Evolutionary conservation across 1,140 invertebrate species (phyloP).

Genomic region (Heliconius hermathena): DNA sequence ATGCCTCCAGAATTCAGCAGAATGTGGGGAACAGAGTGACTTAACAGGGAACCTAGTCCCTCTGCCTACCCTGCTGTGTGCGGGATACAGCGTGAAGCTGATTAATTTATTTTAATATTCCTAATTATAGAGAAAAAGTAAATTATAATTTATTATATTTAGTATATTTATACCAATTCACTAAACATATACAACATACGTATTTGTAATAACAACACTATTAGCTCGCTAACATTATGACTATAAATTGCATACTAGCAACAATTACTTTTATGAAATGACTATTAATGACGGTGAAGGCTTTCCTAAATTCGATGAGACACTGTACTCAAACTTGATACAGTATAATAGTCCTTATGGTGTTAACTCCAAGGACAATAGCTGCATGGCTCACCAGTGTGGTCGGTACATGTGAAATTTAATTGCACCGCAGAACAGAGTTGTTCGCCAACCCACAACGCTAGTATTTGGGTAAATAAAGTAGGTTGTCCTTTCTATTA

Average conservation of each 20-base stretch:
- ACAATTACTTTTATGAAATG: slow-evolving; percentile 22
- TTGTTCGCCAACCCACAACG: slow-evolving; percentile 37
- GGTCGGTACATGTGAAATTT: slow-evolving; percentile 27
- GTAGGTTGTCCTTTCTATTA: slow-evolving; percentile 31
- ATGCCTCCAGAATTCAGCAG: too few relatives aligned
- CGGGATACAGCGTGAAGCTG: too few relatives aligned
- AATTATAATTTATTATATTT: too few relatives aligned
- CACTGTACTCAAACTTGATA: background rate
- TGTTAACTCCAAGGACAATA: background rate
- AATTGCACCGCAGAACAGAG: slow-evolving; percentile 38
- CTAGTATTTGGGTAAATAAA: slow-evolving; percentile 38
- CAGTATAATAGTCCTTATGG: slow-evolving; percentile 2
- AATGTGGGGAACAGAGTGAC: too few relatives aligned
- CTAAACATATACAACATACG: background rate
- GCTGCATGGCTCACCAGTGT: background rate
- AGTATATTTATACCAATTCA: background rate
- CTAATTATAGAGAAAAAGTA: background rate
- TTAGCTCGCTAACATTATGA: background rate
- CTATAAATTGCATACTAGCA: slow-evolving; percentile 9
- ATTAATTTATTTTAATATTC: too few relatives aligned
- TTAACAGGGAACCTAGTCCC: too few relatives aligned
- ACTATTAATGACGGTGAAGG: slow-evolving; percentile 22
- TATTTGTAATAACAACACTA: background rate
- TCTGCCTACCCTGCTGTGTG: too few relatives aligned
- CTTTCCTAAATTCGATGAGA: slow-evolving; percentile 17